phyloP scores from a whole-genome alignment of 2,797 vertebrate genomes.

The Hozukius guyotensis region DNA sequence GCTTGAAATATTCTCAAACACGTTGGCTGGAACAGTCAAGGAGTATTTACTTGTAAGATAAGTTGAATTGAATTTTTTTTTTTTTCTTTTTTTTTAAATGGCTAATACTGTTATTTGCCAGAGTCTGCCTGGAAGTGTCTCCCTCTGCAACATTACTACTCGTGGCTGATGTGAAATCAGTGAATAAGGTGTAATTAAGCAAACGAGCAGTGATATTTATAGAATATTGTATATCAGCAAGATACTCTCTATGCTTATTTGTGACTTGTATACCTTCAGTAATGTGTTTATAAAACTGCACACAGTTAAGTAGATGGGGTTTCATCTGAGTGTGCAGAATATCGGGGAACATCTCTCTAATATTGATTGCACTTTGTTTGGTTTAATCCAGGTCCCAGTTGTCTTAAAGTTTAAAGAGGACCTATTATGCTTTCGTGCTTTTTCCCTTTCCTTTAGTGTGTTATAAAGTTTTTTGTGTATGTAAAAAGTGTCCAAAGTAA shows the following conservation, averaged over 20 bases:
- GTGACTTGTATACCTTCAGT: conserved; percentile 68
- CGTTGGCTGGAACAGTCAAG: conserved; percentile 47
- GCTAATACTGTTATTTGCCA: conserved; percentile 79
- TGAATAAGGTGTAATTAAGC: conserved; percentile 51
- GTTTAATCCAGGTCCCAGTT: conserved; percentile 24
- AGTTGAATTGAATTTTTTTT: conserved; percentile 48
- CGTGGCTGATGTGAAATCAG: conserved; percentile 60
- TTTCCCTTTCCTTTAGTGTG: too few species aligned
- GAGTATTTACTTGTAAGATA: conserved; percentile 71
- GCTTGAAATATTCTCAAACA: conserved; percentile 62
- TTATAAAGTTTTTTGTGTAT: too few species aligned
- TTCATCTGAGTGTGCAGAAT: conserved; percentile 33
- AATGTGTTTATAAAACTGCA: conserved; percentile 52
- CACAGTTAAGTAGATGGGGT: conserved; percentile 36
- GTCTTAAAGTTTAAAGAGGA: background rate
- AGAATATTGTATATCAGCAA: conserved; percentile 58
- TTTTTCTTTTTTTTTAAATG: conserved; percentile 41
- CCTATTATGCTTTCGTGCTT: too few species aligned
- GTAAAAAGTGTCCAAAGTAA: too few species aligned
- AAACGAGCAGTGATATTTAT: conserved; percentile 54
- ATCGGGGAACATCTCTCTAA: conserved; percentile 33
- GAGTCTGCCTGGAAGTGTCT: conserved; percentile 68
- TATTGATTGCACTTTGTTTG: conserved; percentile 50
- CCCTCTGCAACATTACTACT: conserved; percentile 50
- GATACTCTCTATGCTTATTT: conserved; percentile 64